Conservation (phyloP, 2,888 invertebrate species). For the Oscheius onirici region DNA sequence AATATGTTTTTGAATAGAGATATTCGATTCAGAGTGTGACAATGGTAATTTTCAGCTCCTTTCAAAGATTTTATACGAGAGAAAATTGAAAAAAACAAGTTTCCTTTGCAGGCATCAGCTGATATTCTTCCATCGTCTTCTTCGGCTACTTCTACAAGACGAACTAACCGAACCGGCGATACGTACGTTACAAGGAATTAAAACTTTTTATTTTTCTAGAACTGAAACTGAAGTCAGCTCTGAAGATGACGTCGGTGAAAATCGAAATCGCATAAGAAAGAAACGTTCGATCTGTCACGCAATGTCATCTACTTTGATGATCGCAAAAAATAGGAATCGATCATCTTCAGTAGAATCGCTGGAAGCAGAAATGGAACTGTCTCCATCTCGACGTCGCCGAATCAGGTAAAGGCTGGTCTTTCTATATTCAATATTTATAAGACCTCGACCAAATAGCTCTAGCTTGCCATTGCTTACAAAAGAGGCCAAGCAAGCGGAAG, state of each 20-base stretch:
- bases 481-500: neutral
- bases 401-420: neutral
- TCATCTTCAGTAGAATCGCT: neutral
- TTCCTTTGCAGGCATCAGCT: too few species aligned
- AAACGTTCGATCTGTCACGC: constrained; percentile 6
- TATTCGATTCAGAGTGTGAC: too few species aligned
- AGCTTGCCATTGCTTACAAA: neutral
- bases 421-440: neutral
- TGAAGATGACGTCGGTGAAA: neutral
- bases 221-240: neutral
- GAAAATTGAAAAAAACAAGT: too few species aligned
- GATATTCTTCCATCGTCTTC: too few species aligned
- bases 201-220: neutral
- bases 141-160: too few species aligned
- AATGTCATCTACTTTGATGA: constrained; percentile 4
- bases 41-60: too few species aligned
- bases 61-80: too few species aligned
- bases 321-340: neutral
- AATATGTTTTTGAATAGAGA: too few species aligned
- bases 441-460: constrained; percentile 1
- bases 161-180: too few species aligned
- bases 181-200: too few species aligned
- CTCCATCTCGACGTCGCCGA: neutral
- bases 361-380: neutral
- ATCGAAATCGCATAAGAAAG: constrained; percentile 4